These are phyloP conservation scores for Cryptoprocta ferox DNA, from an alignment of 2,797 vertebrate species.

Conservation along the genomic window DNA sequence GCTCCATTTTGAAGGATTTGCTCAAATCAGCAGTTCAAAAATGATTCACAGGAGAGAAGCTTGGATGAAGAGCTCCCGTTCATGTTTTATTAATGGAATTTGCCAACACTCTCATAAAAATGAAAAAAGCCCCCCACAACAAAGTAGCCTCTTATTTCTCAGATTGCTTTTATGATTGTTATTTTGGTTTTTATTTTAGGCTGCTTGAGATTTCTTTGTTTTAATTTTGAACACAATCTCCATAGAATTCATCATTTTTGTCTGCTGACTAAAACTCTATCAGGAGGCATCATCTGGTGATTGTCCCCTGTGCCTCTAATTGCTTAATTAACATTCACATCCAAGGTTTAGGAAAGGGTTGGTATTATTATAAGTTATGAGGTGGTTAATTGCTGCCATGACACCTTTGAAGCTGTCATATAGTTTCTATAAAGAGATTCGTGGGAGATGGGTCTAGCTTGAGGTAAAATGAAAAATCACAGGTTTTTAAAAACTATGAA, in stretches of 20 bases:
- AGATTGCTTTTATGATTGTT: not conserved
- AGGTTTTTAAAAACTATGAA: not conserved
- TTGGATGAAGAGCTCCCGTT: conserved; percentile 5
- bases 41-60: not conserved
- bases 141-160: not conserved
- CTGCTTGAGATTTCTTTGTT: not conserved
- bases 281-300: conserved; percentile 70
- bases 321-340: conserved; percentile 79
- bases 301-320: conserved; percentile 65
- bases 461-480: conserved; percentile 49
- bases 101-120: not conserved
- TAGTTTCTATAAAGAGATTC: conserved; percentile 41
- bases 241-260: conserved; percentile 60
- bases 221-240: conserved; percentile 23
- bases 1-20: conserved; percentile 32
- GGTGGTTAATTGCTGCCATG: conserved; percentile 59
- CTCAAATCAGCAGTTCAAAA: conserved; percentile 44
- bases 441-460: not conserved
- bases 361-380: conserved; percentile 70
- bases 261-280: conserved; percentile 62
- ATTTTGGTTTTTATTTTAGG: conserved; percentile 13
- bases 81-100: conserved; percentile 4
- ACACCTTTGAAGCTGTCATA: conserved; percentile 54
- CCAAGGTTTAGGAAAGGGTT: conserved; percentile 48
- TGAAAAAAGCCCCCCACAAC: not conserved